A percentile compares a stretch with the other conserved stretches of the same genome.
Evolutionary conservation across 2,888 invertebrate genomes (phyloP).

Genomic region (Tenthredo amoena): DNA sequence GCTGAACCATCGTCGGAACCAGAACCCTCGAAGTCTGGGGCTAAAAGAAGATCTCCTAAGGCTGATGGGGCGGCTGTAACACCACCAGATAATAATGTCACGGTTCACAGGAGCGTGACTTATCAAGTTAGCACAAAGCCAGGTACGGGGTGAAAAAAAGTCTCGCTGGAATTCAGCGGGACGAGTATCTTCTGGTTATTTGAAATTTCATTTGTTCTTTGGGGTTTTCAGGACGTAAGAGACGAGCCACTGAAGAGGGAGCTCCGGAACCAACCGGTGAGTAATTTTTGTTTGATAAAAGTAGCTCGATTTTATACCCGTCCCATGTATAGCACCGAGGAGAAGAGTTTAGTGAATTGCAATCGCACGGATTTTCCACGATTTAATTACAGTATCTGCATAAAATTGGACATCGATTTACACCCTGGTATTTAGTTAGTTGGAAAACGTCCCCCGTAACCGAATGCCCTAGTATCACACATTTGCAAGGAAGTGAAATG

Average conservation of each 20-base stretch:
- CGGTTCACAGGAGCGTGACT: slow-evolving; percentile 89
- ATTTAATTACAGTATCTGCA: neutral
- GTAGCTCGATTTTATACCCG: slow-evolving; percentile 14
- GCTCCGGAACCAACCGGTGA: slow-evolving; percentile 66
- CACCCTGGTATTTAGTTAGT: neutral
- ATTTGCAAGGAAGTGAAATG: neutral
- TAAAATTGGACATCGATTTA: neutral
- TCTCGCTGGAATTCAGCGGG: neutral
- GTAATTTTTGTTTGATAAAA: slow-evolving; percentile 32
- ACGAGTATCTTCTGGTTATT: neutral
- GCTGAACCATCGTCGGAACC: slow-evolving; percentile 71
- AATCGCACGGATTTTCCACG: slow-evolving; percentile 15
- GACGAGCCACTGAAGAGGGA: slow-evolving; percentile 66
- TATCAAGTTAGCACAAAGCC: slow-evolving; percentile 86
- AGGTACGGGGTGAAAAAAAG: slow-evolving; percentile 73
- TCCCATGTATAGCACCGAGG: slow-evolving; percentile 1
- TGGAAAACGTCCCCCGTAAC: neutral
- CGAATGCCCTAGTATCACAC: neutral
- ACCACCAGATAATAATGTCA: slow-evolving; percentile 80
- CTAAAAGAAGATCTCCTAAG: slow-evolving; percentile 74
- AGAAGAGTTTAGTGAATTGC: neutral
- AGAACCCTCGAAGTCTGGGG: slow-evolving; percentile 68
- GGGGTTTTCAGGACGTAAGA: slow-evolving; percentile 71
- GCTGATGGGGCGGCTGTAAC: slow-evolving; percentile 65
- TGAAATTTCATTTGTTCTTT: slow-evolving; percentile 47